Percentiles rank a stretch among this genome's conserved stretches.
These are phyloP conservation scores for Philopedon plagiatum DNA, from an alignment of 2,888 invertebrate genomes.

Conservation along the genomic window DNA sequence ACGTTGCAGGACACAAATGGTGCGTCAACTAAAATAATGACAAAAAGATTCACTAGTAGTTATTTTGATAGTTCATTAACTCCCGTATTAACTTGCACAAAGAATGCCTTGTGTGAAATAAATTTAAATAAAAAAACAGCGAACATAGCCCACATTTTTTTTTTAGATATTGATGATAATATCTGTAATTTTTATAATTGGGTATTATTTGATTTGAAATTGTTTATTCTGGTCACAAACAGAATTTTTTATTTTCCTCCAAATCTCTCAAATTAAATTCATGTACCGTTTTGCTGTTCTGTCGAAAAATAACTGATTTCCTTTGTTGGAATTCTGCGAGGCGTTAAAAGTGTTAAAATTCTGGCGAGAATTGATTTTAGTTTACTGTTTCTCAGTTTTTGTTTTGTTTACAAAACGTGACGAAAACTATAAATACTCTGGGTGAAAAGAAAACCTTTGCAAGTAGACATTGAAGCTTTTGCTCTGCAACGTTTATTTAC, in stretches of 20 bases:
- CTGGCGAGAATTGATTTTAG: slow-evolving; percentile 40
- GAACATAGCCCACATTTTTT: no score
- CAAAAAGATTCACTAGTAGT: no score
- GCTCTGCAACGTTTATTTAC: not conserved
- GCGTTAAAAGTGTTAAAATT: slow-evolving; percentile 41
- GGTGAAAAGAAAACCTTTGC: not conserved
- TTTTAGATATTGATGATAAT: no score
- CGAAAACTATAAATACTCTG: slow-evolving; percentile 38
- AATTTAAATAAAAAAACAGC: no score
- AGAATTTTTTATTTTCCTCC: not conserved
- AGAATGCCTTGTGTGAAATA: no score
- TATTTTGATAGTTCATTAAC: no score
- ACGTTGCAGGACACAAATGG: no score
- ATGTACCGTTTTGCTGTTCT: not conserved
- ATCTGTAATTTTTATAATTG: no score
- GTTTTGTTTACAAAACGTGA: slow-evolving; percentile 45
- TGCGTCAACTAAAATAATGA: no score
- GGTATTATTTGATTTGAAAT: not conserved
- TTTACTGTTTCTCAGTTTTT: slow-evolving; percentile 42
- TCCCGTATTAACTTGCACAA: no score
- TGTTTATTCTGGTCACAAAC: not conserved
- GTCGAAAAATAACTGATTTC: not conserved
- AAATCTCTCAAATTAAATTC: slow-evolving; percentile 1
- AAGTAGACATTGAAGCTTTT: not conserved
- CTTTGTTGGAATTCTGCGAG: slow-evolving; percentile 15